Percentiles rank a stretch among this genome's conserved stretches.
These are phyloP conservation scores for Drosophila nigrodunni DNA, from an alignment of 1,140 invertebrate species.

Conservation along the genomic window DNA sequence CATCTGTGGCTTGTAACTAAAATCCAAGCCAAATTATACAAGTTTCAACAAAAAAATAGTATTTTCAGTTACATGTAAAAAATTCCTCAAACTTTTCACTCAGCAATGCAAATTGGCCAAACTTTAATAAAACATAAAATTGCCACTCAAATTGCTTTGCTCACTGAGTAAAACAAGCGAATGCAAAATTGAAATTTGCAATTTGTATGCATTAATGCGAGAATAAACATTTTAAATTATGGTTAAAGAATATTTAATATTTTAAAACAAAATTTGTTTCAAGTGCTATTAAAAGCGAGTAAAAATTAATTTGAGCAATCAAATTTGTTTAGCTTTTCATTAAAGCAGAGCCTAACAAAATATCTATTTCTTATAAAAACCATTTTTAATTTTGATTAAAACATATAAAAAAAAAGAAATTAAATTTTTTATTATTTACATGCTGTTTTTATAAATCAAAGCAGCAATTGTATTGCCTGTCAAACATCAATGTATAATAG, in stretches of 20 bases:
- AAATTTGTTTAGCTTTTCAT: too few relatives aligned
- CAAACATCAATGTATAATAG: too few relatives aligned
- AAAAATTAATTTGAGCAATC: too few relatives aligned
- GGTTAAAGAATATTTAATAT: background rate
- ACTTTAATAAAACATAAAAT: background rate
- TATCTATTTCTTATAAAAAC: too few relatives aligned
- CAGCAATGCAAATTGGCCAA: background rate
- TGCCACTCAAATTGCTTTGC: background rate
- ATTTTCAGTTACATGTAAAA: background rate
- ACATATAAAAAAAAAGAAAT: too few relatives aligned
- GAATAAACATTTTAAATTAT: background rate
- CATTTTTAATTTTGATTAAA: too few relatives aligned
- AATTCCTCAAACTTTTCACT: background rate
- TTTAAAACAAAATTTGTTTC: too few relatives aligned
- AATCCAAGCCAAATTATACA: background rate
- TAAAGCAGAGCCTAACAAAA: too few relatives aligned
- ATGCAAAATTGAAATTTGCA: background rate
- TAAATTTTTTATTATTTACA: too few relatives aligned
- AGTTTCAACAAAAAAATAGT: background rate
- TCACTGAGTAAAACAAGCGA: background rate
- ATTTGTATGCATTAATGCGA: background rate
- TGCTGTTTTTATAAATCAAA: too few relatives aligned
- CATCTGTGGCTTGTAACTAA: slow-evolving; percentile 43
- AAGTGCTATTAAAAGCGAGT: too few relatives aligned
- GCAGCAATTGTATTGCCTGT: too few relatives aligned